These are phyloP conservation scores for Chloropsis hardwickii DNA, from an alignment of 2,113 vertebrate species.

Conservation along the genomic window DNA sequence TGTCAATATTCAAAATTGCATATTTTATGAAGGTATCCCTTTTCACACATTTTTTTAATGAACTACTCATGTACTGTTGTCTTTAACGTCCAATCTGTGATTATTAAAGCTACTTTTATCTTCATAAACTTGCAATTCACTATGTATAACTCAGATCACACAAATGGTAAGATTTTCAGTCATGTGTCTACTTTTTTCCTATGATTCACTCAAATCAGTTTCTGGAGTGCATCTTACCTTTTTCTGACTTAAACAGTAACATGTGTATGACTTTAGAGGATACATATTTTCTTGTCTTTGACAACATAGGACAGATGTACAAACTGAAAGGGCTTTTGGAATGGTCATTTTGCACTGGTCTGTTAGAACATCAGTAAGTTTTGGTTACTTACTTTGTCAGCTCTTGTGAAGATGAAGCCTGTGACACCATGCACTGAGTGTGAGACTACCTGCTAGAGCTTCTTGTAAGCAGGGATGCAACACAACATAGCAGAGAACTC, in stretches of 20 bases:
- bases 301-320: background rate
- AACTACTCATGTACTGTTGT: background rate
- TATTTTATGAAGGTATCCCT: slow-evolving; percentile 4
- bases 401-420: background rate
- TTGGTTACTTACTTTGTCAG: background rate
- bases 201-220: background rate
- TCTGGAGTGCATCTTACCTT: background rate
- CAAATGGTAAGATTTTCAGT: background rate
- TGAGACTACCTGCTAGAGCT: background rate
- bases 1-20: background rate
- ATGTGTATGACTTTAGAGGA: background rate
- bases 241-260: background rate
- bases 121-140: slow-evolving; percentile 33
- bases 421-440: background rate
- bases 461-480: background rate
- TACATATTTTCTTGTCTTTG: background rate
- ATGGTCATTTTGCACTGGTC: background rate
- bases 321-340: background rate
- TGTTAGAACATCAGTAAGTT: background rate
- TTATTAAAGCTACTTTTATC: slow-evolving; percentile 35
- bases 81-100: background rate
- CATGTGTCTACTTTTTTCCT: background rate
- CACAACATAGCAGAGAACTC: background rate
- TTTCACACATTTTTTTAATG: background rate
- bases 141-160: background rate